Base-by-base conservation (phyloP, 1,140 invertebrate genomes). In the Delia radicum region DNA sequence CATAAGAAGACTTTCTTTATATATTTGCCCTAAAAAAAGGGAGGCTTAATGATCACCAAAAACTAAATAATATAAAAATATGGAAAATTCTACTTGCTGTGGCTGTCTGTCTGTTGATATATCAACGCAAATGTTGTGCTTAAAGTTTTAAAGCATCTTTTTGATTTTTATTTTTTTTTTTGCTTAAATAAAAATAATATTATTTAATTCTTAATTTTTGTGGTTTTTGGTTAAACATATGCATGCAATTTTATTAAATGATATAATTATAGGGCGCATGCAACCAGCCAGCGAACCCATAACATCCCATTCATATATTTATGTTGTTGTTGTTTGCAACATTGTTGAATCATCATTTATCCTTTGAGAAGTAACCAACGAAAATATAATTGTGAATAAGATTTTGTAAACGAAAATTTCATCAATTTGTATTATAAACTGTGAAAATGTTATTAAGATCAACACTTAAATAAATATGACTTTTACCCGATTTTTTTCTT, bases 201-300 rank as follows among this genome's bases (percentile, higher is more conserved):
- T 21, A 21, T 55, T 37, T 37, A 55, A 24, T 55, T 55, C 48
- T 55, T 55, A 55, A 55, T 55, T 24, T 55, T 55, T 55, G 48
- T 24, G 29, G 29, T 33, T 69, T 37, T 69, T 33, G 29, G 29
- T 37, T 69, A 69, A 33, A 33, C 65, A 69, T 31, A 69, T 69
- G 65, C 31, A 69, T 55, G 21, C 65, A 69, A 69, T 69, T 69
- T 69, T n/a, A 69, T 69, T 69, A 69, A 69, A 69, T 69, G 65
- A 33, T 69, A 69, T 69, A 69, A 69, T 69, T 69, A 69, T 33
- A 69, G 65, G 65, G 65, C 65, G 29, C 65, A 33, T 69, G 65
- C 65, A 55, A 21, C 48, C 18, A 21, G 48, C 48, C 18, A 42
- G 7, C 48, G 0, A 21, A 55, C 7, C 8, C 15, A 55, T 55